Evolutionary conservation across 2,797 vertebrate species (phyloP).

Genomic region (Smutsia temminckii): DNA sequence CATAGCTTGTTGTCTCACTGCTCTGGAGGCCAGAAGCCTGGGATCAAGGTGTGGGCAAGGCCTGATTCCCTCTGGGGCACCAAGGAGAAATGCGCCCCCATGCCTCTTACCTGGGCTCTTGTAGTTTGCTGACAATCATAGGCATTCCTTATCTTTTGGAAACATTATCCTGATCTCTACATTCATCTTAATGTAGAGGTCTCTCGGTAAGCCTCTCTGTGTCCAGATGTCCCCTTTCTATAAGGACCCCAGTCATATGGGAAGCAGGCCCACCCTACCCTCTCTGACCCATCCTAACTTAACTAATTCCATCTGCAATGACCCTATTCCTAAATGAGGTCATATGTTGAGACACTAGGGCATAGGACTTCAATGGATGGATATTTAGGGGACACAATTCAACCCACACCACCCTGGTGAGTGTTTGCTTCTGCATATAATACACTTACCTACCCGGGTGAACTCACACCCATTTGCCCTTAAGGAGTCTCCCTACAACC

Average conservation of each 20-base stretch:
- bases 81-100: rapidly evolving
- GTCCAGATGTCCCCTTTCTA: neutral
- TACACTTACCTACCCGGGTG: neutral
- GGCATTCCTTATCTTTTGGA: too few relatives aligned
- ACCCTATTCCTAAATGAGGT: neutral
- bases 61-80: neutral
- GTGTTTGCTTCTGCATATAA: neutral
- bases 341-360: neutral
- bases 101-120: neutral
- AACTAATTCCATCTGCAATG: neutral
- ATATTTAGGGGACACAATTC: neutral
- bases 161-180: rapidly evolving
- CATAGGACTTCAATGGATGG: neutral
- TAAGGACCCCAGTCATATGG: rapidly evolving
- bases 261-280: rapidly evolving
- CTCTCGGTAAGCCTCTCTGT: rapidly evolving
- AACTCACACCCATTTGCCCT: neutral
- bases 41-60: rapidly evolving
- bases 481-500: neutral
- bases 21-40: neutral
- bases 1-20: neutral
- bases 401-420: neutral
- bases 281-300: neutral
- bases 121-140: neutral
- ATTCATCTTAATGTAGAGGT: rapidly evolving